phyloP scores from a whole-genome alignment of 2,888 invertebrate genomes.

The Diarsia rubi region DNA sequence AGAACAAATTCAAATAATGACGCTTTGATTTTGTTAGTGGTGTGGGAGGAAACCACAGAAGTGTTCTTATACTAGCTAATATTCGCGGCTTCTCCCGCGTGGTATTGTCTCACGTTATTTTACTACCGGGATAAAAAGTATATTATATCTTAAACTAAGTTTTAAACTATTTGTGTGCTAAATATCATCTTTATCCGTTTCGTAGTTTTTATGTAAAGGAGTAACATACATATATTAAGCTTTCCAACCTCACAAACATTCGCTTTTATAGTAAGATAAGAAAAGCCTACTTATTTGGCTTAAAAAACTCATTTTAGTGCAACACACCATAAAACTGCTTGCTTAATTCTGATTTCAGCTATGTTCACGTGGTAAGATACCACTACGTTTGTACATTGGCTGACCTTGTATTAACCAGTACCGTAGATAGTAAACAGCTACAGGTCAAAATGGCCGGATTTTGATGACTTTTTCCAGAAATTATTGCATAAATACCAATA shows the following conservation, averaged over 20 bases:
- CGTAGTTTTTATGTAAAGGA: background rate
- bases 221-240: background rate
- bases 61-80: background rate
- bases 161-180: background rate
- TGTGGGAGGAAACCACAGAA: background rate
- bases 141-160: background rate
- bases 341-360: background rate
- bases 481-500: background rate
- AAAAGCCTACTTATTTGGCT: background rate
- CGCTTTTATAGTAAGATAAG: background rate
- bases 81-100: background rate
- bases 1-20: constrained; percentile 20
- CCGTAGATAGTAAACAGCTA: background rate
- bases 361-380: background rate
- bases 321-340: background rate
- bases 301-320: background rate
- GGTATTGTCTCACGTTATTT: background rate
- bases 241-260: background rate
- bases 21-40: background rate
- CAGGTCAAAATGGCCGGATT: background rate
- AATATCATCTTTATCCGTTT: background rate
- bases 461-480: background rate
- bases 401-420: background rate
- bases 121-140: background rate
- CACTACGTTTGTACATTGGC: background rate